Evolutionary conservation across 2,888 invertebrate species (phyloP), one percentile per base, ranked within the genome.

Genomic region (Xestia ashworthii): DNA sequence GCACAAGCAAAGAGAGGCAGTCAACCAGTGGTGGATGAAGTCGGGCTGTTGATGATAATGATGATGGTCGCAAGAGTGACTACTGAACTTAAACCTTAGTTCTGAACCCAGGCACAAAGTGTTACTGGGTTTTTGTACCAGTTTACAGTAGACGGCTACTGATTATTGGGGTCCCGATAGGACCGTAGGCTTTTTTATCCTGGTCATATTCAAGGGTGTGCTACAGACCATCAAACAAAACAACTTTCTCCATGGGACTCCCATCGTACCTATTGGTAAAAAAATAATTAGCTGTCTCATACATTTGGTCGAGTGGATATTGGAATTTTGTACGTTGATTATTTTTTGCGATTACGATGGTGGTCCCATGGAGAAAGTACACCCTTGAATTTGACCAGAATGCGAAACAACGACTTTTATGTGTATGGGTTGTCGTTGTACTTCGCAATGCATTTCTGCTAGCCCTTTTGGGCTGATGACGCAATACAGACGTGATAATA

Each of bases 101-200:
- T 3, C 25, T 58, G 25, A 14, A 25, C 12, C 5, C 58, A 25
- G 58, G 58, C 25, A 25, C 6, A n/a, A 8, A 55, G 55, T 55
- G 12, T n/a, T 55, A n/a, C 12, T 55, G n/a, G 55, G 12, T 55
- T 55, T 55, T 55, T 12, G 1, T 0, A 12, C n/a, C n/a, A 55
- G n/a, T n/a, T n/a, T 12, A n/a, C 53, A 11, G n/a, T n/a, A n/a
- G 55, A n/a, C 53, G 6, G 22, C 22, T 3, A 50, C 53, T 53
- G 53, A 53, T 53, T n/a, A n/a, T n/a, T n/a, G n/a, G n/a, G n/a
- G 55, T n/a, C 55, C 55, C 55, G 55, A 55, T 55, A 55, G 22
- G 50, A 12, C 1, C 46, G 12, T 46, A 12, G 1, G 46, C 46
- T 44, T 9, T 6, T 44, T 2, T 44, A 32, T 32, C 32, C 32